Percentiles rank a stretch among this genome's conserved stretches.
Evolutionary conservation across 2,888 invertebrate genomes (phyloP).

Genomic region (Scelioninae gen. 1): DNA sequence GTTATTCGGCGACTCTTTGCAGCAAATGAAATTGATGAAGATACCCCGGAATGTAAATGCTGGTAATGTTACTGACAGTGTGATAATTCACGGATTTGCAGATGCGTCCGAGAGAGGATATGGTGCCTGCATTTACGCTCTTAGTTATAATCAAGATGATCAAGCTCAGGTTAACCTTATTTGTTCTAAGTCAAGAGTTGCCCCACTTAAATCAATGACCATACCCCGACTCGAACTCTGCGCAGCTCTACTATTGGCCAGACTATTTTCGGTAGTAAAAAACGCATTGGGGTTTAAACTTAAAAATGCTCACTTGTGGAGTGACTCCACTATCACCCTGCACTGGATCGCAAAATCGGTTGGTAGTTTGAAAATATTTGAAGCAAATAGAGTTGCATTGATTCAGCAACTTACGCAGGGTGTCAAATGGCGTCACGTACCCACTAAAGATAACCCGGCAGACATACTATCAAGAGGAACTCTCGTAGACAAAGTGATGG

Average conservation of each 20-base stretch:
- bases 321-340: conserved; percentile 22
- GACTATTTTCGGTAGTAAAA: background rate
- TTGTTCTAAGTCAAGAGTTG: conserved; percentile 64
- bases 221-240: background rate
- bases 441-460: conserved; percentile 6
- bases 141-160: conserved; percentile 17
- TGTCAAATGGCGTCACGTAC: background rate
- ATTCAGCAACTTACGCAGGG: background rate
- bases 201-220: conserved; percentile 17
- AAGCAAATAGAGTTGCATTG: conserved; percentile 13
- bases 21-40: conserved; percentile 36
- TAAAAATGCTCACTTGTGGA: background rate
- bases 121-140: conserved; percentile 72
- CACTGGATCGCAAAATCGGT: conserved; percentile 31
- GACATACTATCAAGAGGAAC: background rate
- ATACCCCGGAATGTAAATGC: conserved; percentile 38
- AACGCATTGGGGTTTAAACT: background rate
- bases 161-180: conserved; percentile 22
- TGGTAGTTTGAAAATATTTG: conserved; percentile 12
- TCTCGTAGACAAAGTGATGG: background rate
- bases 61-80: conserved; percentile 6
- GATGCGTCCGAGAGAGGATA: conserved; percentile 72
- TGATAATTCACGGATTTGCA: conserved; percentile 69
- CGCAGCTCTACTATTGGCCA: background rate
- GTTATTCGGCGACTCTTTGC: conserved; percentile 7